These are phyloP conservation scores for Metridium senile DNA, from an alignment of 92 coral and sea anemone genomes.

Conservation along the genomic window DNA sequence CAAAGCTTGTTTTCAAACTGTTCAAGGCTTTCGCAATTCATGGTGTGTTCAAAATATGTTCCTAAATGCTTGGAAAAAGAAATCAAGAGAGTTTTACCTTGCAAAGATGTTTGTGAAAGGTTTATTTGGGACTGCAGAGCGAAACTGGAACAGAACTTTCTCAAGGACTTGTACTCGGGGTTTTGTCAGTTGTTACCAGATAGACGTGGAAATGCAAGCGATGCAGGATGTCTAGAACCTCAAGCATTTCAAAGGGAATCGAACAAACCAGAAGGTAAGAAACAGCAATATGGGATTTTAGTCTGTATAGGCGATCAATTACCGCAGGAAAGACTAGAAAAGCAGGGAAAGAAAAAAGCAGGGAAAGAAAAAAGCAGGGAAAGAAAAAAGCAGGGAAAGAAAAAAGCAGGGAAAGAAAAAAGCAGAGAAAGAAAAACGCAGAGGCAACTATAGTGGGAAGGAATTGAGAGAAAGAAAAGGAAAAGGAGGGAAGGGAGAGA, in stretches of 20 bases:
- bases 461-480: no score
- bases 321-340: no score
- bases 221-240: not conserved
- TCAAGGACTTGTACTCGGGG: slow-evolving; percentile 21
- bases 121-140: slow-evolving; percentile 40
- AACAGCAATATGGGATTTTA: no score
- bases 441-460: no score
- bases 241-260: not conserved
- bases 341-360: no score
- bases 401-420: no score
- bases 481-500: no score
- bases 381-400: no score
- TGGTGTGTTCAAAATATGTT: slow-evolving; percentile 46
- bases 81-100: slow-evolving; percentile 35
- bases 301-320: no score
- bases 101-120: slow-evolving; percentile 48
- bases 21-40: slow-evolving; percentile 31
- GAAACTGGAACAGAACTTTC: slow-evolving; percentile 11
- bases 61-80: slow-evolving; percentile 35
- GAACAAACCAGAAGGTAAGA: not conserved
- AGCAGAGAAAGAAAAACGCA: no score
- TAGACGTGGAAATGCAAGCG: not conserved
- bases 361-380: no score
- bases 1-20: slow-evolving; percentile 29
- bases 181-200: slow-evolving; percentile 30